Evolutionary conservation across 2,888 invertebrate genomes (phyloP).

Genomic region (Nomada hirtipes): DNA sequence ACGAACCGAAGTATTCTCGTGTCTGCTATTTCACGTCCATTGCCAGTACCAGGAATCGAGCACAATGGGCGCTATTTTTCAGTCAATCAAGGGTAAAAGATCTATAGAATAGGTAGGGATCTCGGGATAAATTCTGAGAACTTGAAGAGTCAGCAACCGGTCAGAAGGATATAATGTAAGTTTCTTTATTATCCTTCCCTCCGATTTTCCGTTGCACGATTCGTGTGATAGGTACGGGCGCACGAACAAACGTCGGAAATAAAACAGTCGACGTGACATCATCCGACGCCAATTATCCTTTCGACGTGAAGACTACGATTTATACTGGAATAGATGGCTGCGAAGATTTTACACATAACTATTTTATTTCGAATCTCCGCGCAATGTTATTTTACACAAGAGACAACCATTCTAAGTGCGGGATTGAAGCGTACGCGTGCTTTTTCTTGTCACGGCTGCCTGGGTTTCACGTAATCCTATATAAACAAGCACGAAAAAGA

Average conservation of each 20-base stretch:
- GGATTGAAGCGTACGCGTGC: neutral
- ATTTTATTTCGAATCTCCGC: neutral
- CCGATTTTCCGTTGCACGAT: slow-evolving; percentile 19
- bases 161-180: slow-evolving; percentile 29
- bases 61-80: neutral
- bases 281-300: neutral
- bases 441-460: neutral
- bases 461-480: neutral
- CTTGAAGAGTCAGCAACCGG: slow-evolving; percentile 41
- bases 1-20: slow-evolving; percentile 33
- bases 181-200: slow-evolving; percentile 42
- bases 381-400: neutral
- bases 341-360: too few relatives aligned
- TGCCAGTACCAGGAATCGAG: slow-evolving; percentile 1
- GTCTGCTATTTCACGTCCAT: neutral
- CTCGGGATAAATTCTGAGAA: slow-evolving; percentile 33
- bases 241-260: neutral
- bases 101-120: slow-evolving; percentile 10
- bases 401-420: too few relatives aligned
- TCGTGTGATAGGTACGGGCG: neutral
- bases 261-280: slow-evolving; percentile 6
- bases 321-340: neutral
- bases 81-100: neutral
- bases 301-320: neutral
- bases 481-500: neutral